Conservation (phyloP, 2,797 vertebrate species). For the Siniperca obscura region DNA sequence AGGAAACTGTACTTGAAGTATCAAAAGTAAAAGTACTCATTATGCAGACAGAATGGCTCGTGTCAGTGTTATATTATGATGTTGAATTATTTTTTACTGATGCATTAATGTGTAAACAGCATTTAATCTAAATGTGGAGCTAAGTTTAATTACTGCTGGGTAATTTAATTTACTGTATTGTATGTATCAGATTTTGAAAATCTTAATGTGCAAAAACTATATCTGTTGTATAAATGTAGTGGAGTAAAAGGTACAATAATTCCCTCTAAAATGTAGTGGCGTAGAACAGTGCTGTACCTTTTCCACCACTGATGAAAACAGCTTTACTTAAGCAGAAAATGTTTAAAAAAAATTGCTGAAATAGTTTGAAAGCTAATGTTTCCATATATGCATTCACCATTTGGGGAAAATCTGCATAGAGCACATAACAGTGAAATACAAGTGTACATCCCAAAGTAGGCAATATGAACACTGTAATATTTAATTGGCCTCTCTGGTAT, state of each 20-base stretch:
- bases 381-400: not conserved
- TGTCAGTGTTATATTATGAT: not conserved
- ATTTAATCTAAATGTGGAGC: not conserved
- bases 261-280: not conserved
- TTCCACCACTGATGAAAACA: not conserved
- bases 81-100: not conserved
- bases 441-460: not conserved
- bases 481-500: not conserved
- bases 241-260: not conserved
- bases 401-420: not conserved
- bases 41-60: not conserved
- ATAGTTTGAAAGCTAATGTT: not conserved
- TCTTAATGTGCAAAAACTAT: not conserved
- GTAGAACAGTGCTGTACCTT: not conserved
- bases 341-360: not conserved
- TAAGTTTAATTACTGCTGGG: not conserved
- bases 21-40: not conserved
- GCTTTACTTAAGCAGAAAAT: not conserved
- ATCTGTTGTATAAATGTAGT: not conserved
- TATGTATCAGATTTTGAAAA: not conserved
- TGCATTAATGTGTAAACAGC: not conserved
- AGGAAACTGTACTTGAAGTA: not conserved
- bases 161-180: too few relatives aligned
- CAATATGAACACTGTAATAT: not conserved
- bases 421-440: not conserved